Evolutionary conservation across 1,140 invertebrate genomes (phyloP).

Genomic region (Drosophila takahashii): DNA sequence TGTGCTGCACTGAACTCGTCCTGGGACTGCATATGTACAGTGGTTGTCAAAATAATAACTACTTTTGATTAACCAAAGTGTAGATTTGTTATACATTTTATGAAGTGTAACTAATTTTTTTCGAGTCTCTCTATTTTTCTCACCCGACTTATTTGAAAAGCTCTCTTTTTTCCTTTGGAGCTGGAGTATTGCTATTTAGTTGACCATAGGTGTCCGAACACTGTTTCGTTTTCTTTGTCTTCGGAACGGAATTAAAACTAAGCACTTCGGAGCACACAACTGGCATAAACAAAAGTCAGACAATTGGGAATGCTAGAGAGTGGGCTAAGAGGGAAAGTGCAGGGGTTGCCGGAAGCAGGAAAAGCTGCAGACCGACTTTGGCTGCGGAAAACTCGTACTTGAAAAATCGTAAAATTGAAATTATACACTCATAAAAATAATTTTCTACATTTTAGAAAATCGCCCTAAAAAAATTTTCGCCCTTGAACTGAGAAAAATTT

Average conservation of each 20-base stretch:
- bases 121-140: neutral
- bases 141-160: neutral
- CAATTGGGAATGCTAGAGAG: constrained; percentile 13
- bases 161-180: no score
- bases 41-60: neutral
- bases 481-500: no score
- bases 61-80: neutral
- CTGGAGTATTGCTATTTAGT: neutral
- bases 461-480: no score
- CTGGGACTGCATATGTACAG: neutral
- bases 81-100: no score
- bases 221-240: constrained; percentile 58
- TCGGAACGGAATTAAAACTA: constrained; percentile 68
- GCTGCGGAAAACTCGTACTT: constrained; percentile 49
- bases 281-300: constrained; percentile 65
- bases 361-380: constrained; percentile 29
- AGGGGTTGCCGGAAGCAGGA: neutral
- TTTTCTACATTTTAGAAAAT: no score
- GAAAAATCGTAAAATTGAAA: constrained; percentile 82
- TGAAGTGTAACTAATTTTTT: no score
- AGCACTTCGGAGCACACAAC: constrained; percentile 74
- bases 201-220: constrained; percentile 27
- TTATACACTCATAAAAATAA: no score
- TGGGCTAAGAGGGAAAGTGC: neutral
- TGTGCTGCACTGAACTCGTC: constrained; percentile 6